A percentile compares a stretch with the other conserved stretches of the same genome.
Evolutionary conservation across 1,140 invertebrate genomes (phyloP).

Genomic region (Parapsyche elsis): DNA sequence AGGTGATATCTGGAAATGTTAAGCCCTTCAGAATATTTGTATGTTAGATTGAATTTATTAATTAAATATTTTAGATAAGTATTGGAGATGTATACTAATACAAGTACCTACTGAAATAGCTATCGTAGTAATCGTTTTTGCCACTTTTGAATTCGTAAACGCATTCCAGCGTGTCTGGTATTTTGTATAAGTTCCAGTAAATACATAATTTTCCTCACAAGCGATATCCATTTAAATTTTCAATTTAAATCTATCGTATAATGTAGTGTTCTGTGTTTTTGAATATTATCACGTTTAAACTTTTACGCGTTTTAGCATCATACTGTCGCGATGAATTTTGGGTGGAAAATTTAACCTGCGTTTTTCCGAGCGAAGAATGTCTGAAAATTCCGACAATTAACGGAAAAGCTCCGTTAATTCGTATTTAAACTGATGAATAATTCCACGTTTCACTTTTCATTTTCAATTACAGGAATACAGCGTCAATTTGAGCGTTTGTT

Average conservation of each 20-base stretch:
- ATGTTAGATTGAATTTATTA: too few relatives aligned
- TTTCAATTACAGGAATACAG: background rate
- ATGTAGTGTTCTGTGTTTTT: too few relatives aligned
- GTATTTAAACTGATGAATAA: background rate
- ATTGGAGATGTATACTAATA: too few relatives aligned
- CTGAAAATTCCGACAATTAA: slow-evolving; percentile 7
- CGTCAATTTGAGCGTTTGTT: too few relatives aligned
- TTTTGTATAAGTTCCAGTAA: background rate
- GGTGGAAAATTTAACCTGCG: background rate
- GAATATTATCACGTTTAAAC: too few relatives aligned
- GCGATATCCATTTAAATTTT: background rate
- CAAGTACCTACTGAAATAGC: too few relatives aligned
- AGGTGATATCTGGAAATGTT: too few relatives aligned
- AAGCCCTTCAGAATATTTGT: too few relatives aligned
- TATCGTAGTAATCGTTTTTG: too few relatives aligned
- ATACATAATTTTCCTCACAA: background rate
- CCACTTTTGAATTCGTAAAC: background rate
- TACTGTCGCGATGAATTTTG: too few relatives aligned
- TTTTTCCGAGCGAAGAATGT: background rate
- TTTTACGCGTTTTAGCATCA: too few relatives aligned
- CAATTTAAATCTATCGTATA: background rate
- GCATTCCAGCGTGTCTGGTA: slow-evolving; percentile 1
- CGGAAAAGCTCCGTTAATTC: background rate
- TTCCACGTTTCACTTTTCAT: background rate
- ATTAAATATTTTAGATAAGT: too few relatives aligned